Percentiles rank a stretch among this genome's conserved stretches.
Evolutionary conservation across 1,140 invertebrate species (phyloP).

Genomic region (Musca domestica): DNA sequence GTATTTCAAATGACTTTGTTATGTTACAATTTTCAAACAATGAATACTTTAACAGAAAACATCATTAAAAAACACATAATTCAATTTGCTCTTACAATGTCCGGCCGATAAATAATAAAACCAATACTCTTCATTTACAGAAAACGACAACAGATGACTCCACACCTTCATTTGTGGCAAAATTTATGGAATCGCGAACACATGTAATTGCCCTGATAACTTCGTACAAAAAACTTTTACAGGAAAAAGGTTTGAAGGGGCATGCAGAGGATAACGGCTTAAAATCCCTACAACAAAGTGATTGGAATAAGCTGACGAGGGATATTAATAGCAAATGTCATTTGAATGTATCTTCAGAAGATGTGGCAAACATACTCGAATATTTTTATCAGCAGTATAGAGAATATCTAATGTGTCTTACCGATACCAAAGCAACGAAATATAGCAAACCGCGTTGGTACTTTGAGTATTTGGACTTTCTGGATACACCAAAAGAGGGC

Average conservation of each 20-base stretch:
- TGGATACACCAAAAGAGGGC: neutral
- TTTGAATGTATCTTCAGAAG: neutral
- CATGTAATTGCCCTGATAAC: neutral
- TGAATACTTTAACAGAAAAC: too few species aligned
- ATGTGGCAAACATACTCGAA: neutral
- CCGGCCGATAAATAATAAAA: too few species aligned
- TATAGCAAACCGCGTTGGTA: neutral
- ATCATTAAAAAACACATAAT: too few species aligned
- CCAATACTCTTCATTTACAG: too few species aligned
- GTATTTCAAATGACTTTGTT: too few species aligned
- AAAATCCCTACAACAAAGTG: neutral
- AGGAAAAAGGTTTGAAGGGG: neutral
- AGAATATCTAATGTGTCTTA: neutral
- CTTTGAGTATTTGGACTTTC: neutral
- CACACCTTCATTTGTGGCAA: neutral
- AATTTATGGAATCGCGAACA: neutral
- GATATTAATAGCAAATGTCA: neutral
- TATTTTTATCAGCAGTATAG: too few species aligned
- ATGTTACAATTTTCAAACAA: too few species aligned
- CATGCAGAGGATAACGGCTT: neutral
- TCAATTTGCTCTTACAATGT: too few species aligned
- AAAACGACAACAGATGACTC: too few species aligned
- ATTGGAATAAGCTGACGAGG: neutral
- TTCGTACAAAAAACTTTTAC: constrained; percentile 1
- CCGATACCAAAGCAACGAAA: neutral